Conservation (phyloP, 2,113 vertebrate species). For the Chascanopsetta lugubris region DNA sequence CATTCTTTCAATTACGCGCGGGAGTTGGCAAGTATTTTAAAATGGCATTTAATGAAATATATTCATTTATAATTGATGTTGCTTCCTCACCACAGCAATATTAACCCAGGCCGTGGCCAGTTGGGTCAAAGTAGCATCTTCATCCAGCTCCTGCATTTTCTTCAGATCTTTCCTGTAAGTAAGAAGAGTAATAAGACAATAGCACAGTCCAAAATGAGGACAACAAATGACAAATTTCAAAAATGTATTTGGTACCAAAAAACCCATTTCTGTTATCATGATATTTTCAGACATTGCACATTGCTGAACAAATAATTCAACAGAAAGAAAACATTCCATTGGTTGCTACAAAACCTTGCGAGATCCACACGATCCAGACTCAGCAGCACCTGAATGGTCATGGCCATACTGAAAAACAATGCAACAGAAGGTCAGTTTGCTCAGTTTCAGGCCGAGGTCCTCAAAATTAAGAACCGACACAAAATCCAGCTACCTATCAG, state of each 20-base stretch:
- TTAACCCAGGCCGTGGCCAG: slow-evolving; percentile 95
- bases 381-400: slow-evolving; percentile 91
- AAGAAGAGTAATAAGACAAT: neutral
- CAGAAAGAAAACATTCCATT: neutral
- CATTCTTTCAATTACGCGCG: neutral
- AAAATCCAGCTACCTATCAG: neutral
- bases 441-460: neutral
- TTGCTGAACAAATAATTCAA: neutral
- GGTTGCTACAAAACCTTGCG: slow-evolving; percentile 82
- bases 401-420: slow-evolving; percentile 85
- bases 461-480: neutral
- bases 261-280: too few species aligned
- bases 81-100: slow-evolving; percentile 85
- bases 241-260: too few species aligned
- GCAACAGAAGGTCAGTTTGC: slow-evolving; percentile 6
- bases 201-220: neutral
- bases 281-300: too few species aligned
- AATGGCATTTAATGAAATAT: neutral
- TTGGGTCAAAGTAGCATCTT: slow-evolving; percentile 95
- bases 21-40: neutral
- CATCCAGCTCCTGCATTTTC: slow-evolving; percentile 97
- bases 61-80: neutral
- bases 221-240: too few species aligned
- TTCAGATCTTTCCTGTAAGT: slow-evolving; percentile 92
- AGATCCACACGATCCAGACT: slow-evolving; percentile 93